Evolutionary conservation across 2,888 invertebrate genomes (phyloP), one percentile per base, ranked within the genome.

Genomic region (Micropterix aruncella): DNA sequence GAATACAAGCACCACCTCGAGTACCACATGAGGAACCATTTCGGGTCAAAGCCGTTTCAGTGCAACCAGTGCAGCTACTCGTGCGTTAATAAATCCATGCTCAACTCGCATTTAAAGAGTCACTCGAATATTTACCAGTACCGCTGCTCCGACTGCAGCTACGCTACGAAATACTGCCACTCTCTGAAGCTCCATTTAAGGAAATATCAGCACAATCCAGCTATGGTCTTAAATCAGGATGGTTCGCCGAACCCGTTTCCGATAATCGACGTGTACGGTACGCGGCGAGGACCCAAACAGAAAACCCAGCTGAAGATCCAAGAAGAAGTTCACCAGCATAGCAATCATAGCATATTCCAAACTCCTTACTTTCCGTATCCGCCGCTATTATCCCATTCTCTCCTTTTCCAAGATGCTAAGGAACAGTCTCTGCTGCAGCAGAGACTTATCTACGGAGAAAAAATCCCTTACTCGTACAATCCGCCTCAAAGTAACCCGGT

Each of bases 21-120:
- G 60, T 99, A 97, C 57, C 99, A 96, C 61, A 75, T 95, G 60
- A 75, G 92, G 38, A 96, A 96, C 60, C 99, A 99, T 63, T 77
- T 83, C 55, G 93, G 94, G 37, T 84, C 87, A 1, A 99, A 99
- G 60, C 97, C 97, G 1, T 96, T 89, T 71, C 87, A 88, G 60
- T 97, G 96, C 63, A 76, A 77, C 49, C 82, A 90, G 57, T 97
- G 96, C 61, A 74, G 77, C 15, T 93, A 93, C 57, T 77, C 82
- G 0, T 96, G 95, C 60, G 94, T 95, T n/a, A 96, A 94, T 68
- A 94, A 95, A 61, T 96, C 96, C 1, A 99, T 99, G 99, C 73
- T 99, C 44, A 97, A 94, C 65, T 95, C 94, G 1, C 99, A 99
- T 60, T 77, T 94, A 58, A 99, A 99, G 60, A 93, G 92, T 0